Evolutionary conservation across 2,888 invertebrate species (phyloP).

Genomic region (Pegoplata infirma): DNA sequence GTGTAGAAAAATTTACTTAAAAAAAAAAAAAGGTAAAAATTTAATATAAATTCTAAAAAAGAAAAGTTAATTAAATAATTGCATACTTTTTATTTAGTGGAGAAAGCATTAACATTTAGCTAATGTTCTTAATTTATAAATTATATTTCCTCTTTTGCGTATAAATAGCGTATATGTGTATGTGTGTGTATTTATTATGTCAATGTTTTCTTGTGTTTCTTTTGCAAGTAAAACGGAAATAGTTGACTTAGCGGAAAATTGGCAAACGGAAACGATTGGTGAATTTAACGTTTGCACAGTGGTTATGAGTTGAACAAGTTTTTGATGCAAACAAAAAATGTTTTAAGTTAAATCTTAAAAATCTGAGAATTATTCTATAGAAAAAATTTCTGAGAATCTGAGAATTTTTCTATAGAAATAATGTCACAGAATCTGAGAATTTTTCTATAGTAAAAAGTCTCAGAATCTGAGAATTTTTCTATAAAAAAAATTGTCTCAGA

Average conservation of each 20-base stretch:
- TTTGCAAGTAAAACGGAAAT: slow-evolving; percentile 50
- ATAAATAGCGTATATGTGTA: no score
- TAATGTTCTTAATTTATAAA: not conserved
- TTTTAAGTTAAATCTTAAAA: not conserved
- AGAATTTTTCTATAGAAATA: no score
- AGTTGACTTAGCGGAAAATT: slow-evolving; percentile 59
- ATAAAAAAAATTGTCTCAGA: no score
- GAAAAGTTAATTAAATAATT: not conserved
- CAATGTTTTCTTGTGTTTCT: slow-evolving; percentile 53
- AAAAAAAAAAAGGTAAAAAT: slow-evolving; percentile 41
- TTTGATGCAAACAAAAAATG: not conserved
- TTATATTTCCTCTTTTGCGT: slow-evolving; percentile 44
- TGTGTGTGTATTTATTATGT: slow-evolving; percentile 48
- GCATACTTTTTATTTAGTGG: not conserved
- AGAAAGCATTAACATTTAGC: not conserved
- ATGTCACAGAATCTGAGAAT: no score
- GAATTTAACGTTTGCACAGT: slow-evolving; percentile 56
- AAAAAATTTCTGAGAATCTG: no score
- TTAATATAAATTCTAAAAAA: slow-evolving; percentile 6
- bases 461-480: no score
- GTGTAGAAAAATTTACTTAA: not conserved
- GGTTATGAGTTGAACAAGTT: not conserved
- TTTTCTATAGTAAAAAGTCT: no score
- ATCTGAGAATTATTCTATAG: not conserved
- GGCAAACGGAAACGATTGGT: slow-evolving; percentile 58